Base-by-base conservation (phyloP, 53 echinoderm and acorn worm genomes). In the Patiria pectinifera region DNA sequence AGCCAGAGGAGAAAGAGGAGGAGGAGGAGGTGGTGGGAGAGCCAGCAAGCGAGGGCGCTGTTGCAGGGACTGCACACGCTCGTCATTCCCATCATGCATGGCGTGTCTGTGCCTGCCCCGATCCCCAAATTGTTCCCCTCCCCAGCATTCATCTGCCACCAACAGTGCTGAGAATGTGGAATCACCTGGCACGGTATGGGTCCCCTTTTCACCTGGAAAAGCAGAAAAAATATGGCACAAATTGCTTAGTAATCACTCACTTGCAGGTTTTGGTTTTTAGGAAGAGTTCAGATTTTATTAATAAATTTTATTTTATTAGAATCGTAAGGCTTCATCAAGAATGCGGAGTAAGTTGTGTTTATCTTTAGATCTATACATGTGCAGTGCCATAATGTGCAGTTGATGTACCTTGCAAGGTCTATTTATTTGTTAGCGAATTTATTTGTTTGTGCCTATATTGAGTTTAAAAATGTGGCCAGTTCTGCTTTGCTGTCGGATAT, bases 231-330 rank as follows among this genome's bases (percentile, higher is more conserved):
- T 26, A 66, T 26, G 14, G 13, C 59, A 59, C 82, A 82, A 59
- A 62, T 78, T 79, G 89, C 76, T 89, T 78, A 89, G 89, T 89
- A 89, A 78, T 89, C 89, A 89, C 89, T 84, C 84, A 84, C 66
- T 25, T 78, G 10, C 79, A 78, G 74, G 24, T 6, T 74, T 18
- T 74, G n/a, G 13, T 74, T 74, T 74, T 21, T 18, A n/a, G 4
- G 6, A 74, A 53, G 53, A 53, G 53, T 53, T 53, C 74, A 10
- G 24, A 9, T 4, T 23, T 74, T 74, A 74, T 74, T n/a, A 74
- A 74, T 74, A 24, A 3, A 10, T 24, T 74, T 74, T 74, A 9
- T 74, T 74, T 74, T 74, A 69, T 11, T 1, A 69, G 74, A 23
- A 7, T 16, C 3, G 15, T 66, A 74, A 16, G 4, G 25, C 74